Evolutionary conservation across 2,113 vertebrate genomes (phyloP).

Genomic region (Caretta caretta): DNA sequence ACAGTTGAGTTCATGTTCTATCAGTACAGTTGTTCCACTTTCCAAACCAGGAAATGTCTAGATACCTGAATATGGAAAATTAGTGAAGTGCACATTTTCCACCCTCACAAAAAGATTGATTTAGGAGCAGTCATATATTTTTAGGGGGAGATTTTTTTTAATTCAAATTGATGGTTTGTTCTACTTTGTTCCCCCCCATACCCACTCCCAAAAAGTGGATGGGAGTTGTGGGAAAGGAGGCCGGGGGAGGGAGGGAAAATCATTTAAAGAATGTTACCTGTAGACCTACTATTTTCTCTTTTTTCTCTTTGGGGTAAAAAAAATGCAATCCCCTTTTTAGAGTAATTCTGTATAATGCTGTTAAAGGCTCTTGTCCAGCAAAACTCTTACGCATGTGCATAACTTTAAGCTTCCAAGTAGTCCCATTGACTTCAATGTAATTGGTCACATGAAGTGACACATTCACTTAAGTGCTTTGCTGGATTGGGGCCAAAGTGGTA

Average conservation of each 20-base stretch:
- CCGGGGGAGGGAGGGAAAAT: not conserved
- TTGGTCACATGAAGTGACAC: not conserved
- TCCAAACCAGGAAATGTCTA: not conserved
- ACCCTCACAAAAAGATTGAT: not conserved
- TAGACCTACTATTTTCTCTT: not conserved
- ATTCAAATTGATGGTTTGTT: not conserved
- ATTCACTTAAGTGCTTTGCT: not conserved
- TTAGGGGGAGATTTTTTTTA: not conserved
- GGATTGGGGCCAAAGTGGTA: not conserved
- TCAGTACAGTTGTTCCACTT: not conserved
- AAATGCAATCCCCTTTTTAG: not conserved
- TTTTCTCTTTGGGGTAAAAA: no score
- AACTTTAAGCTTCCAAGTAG: not conserved
- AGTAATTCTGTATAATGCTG: not conserved
- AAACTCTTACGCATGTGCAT: not conserved
- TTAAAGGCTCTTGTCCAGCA: not conserved
- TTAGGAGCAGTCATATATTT: not conserved
- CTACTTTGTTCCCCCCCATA: not conserved
- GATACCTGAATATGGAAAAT: not conserved
- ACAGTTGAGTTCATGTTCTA: not conserved
- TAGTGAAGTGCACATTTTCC: not conserved
- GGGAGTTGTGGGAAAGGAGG: not conserved
- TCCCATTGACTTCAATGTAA: not conserved
- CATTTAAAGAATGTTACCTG: not conserved
- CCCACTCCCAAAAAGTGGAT: not conserved